phyloP scores from a whole-genome alignment of 1,140 invertebrate genomes.

The Nixonia krombeini region DNA sequence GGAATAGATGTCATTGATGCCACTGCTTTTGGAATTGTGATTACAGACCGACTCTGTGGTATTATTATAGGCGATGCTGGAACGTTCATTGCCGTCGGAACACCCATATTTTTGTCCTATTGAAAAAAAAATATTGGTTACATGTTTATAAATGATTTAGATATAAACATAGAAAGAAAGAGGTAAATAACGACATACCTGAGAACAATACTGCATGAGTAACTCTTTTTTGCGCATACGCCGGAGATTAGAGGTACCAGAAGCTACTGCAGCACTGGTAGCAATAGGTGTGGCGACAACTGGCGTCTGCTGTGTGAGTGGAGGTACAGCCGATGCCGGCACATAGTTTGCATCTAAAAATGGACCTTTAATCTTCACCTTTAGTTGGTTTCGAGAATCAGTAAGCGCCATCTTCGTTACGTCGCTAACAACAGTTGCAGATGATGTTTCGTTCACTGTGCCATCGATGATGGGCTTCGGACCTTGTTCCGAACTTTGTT shows the following conservation, averaged over 20 bases:
- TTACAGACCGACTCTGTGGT: slow-evolving; percentile 79
- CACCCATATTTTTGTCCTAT: slow-evolving; percentile 88
- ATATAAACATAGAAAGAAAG: no score
- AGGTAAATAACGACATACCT: slow-evolving; percentile 66
- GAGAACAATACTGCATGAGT: slow-evolving; percentile 86
- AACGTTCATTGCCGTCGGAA: slow-evolving; percentile 72
- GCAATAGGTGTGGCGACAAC: slow-evolving; percentile 70
- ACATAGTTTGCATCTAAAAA: slow-evolving; percentile 84
- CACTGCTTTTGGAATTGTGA: slow-evolving; percentile 88
- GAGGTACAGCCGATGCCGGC: slow-evolving; percentile 71
- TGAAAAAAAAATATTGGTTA: not conserved
- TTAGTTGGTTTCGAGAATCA: slow-evolving; percentile 86
- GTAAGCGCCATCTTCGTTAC: slow-evolving; percentile 78
- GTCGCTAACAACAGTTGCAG: slow-evolving; percentile 54
- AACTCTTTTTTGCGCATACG: slow-evolving; percentile 92
- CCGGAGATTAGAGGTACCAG: slow-evolving; percentile 81
- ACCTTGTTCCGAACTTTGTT: slow-evolving; percentile 52
- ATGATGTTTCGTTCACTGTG: slow-evolving; percentile 30
- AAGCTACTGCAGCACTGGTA: slow-evolving; percentile 60
- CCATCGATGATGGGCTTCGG: slow-evolving; percentile 45
- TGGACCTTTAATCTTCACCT: slow-evolving; percentile 92
- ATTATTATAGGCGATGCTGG: slow-evolving; percentile 73
- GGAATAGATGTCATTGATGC: slow-evolving; percentile 88
- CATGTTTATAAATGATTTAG: no score
- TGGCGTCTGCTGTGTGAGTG: slow-evolving; percentile 72